Evolutionary conservation across 1,140 invertebrate species (phyloP).

Genomic region (Chrysomallon squamiferum): DNA sequence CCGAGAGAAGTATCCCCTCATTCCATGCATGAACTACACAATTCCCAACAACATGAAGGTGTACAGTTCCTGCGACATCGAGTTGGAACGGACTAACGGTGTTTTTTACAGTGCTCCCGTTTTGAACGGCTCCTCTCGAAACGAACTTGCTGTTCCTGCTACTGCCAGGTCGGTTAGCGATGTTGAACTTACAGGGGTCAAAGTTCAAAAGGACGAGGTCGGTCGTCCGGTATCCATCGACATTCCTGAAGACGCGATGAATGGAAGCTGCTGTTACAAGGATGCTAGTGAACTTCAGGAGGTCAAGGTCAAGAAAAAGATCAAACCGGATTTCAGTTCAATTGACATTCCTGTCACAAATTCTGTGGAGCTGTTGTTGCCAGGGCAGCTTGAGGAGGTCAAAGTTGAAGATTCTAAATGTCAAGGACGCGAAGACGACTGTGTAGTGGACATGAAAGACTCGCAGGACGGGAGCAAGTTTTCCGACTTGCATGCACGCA

Average conservation of each 20-base stretch:
- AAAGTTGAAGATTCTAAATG: not conserved
- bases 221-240: constrained; percentile 8
- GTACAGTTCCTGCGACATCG: constrained; percentile 44
- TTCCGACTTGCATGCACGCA: not conserved
- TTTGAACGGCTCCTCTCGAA: constrained; percentile 29
- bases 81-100: constrained; percentile 29
- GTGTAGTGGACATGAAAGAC: not conserved
- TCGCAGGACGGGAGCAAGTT: not conserved
- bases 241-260: not conserved
- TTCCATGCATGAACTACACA: constrained; percentile 53
- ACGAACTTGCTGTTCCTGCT: not conserved
- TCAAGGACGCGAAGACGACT: not conserved
- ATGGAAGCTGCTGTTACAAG: not conserved
- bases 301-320: constrained; percentile 5
- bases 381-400: not conserved
- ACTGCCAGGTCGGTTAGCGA: constrained; percentile 27
- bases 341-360: not conserved
- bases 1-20: constrained; percentile 49
- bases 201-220: not conserved
- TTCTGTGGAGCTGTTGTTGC: not conserved
- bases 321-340: not conserved
- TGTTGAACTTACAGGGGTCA: constrained; percentile 25
- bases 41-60: constrained; percentile 57
- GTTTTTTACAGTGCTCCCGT: constrained; percentile 40
- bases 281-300: not conserved